Percentiles rank a stretch among this genome's conserved stretches.
These are phyloP conservation scores for Diglossa brunneiventris DNA, from an alignment of 2,113 vertebrate species.

Conservation along the genomic window DNA sequence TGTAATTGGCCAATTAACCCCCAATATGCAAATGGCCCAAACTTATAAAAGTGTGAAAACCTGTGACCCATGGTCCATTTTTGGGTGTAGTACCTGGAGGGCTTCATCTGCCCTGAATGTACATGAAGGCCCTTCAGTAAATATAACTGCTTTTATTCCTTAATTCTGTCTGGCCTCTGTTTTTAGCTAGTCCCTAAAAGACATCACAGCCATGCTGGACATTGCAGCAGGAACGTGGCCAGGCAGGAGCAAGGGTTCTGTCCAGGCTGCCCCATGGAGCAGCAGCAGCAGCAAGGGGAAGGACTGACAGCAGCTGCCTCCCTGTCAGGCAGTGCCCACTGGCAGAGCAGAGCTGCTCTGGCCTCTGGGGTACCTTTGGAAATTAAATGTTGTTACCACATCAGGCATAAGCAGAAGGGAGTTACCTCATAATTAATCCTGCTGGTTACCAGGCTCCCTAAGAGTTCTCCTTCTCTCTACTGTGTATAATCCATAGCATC, in stretches of 20 bases:
- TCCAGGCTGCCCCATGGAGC: neutral
- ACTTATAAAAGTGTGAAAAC: neutral
- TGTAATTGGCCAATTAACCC: neutral
- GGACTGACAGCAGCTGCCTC: neutral
- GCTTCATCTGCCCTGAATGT: neutral
- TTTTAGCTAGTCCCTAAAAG: neutral
- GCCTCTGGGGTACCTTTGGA: neutral
- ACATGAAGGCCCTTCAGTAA: neutral
- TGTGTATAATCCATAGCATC: neutral
- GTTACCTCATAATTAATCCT: neutral
- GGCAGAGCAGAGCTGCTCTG: neutral
- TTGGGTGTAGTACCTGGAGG: neutral
- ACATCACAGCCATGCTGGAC: neutral
- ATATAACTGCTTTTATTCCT: neutral
- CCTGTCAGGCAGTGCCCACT: neutral
- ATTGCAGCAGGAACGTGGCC: fast-evolving
- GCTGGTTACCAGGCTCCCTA: neutral
- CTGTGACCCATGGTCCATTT: fast-evolving
- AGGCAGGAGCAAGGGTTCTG: neutral
- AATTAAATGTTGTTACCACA: neutral
- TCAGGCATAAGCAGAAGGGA: neutral
- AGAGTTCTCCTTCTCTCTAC: neutral
- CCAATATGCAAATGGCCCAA: neutral
- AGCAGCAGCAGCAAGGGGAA: neutral
- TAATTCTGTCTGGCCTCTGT: neutral